Conservation (phyloP, 2,113 vertebrate species). For the Otis tarda region DNA sequence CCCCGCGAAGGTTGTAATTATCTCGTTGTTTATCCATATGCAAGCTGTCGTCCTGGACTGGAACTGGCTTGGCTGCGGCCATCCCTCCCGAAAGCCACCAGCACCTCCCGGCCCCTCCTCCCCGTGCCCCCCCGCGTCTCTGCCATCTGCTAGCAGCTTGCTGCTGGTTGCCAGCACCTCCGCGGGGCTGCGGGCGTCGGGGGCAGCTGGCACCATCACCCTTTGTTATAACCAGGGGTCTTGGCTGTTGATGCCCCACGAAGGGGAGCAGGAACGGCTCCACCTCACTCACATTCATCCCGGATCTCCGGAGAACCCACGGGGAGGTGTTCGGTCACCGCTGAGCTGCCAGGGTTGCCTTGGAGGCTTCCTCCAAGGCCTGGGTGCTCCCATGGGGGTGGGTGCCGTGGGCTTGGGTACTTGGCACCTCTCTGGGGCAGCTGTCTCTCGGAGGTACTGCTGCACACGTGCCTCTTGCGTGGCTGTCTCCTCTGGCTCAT, state of each 20-base stretch:
- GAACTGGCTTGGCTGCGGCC: background rate
- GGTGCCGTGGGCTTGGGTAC: background rate
- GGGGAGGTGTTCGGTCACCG: background rate
- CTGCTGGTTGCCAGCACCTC: background rate
- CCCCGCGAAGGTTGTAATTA: background rate
- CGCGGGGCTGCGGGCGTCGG: accelerated
- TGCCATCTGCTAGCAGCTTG: constrained; percentile 47
- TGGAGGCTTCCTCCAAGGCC: background rate
- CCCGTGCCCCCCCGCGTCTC: background rate
- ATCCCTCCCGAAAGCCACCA: background rate
- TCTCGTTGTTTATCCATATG: constrained; percentile 40
- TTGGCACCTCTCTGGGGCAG: background rate
- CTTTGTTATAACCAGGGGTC: background rate
- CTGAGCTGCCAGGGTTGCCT: background rate
- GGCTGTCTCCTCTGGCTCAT: background rate
- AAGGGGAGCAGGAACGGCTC: background rate
- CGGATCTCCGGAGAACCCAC: accelerated
- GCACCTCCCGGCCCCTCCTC: background rate
- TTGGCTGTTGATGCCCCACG: accelerated
- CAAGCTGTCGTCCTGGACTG: constrained; percentile 41
- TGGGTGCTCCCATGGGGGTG: background rate
- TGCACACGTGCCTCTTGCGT: accelerated
- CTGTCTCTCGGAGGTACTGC: background rate
- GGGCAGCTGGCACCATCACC: background rate
- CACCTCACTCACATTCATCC: accelerated